Base-by-base conservation (phyloP, 1,140 invertebrate species). In the Drosophila punjabiensis region DNA sequence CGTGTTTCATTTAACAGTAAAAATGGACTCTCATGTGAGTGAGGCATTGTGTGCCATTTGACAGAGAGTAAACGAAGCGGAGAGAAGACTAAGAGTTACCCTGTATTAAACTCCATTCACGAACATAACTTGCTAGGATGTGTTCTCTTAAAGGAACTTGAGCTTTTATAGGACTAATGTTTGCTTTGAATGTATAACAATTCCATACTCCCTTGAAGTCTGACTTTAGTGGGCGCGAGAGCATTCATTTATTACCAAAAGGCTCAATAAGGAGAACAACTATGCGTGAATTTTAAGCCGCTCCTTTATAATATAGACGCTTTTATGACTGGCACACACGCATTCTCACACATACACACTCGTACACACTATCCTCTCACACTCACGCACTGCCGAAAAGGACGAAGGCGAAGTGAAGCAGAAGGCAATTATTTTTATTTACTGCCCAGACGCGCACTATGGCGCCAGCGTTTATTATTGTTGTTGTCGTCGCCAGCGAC, bases 371-470 rank as follows among this genome's bases (percentile, higher is more conserved):
- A 20, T 8, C 18, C 35, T 10, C 20, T 14, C 66, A 59, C 32
- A 39, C 75, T 47, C 52, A 73, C 37, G 28, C 53, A 61, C 16
- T 52, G 53, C 60, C 84, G 43, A 88, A 74, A 89, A 79, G 71
- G 85, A 88, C 81, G 70, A 79, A n/a, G 48, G 68, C 85, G 85
- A 88, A 88, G 78, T 90, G 86, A 89, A 88, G 86, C 86, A 89
- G 86, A 90, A 91, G 86, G 86, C 86, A 90, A 90, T 90, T 90
- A 90, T 90, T 90, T 90, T 90, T 90, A 90, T 90, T 90, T 90
- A 90, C 86, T 90, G 87, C 86, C 76, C 79, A 90, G 86, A 86
- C 86, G 86, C 87, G 82, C 82, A 90, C 82, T 86, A 90, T 90
- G 86, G 86, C 86, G 86, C 86, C 86, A 90, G 58, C 64, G 66